These are phyloP conservation scores for Odontocerum albicorne DNA, from an alignment of 2,888 invertebrate genomes.

Conservation along the genomic window DNA sequence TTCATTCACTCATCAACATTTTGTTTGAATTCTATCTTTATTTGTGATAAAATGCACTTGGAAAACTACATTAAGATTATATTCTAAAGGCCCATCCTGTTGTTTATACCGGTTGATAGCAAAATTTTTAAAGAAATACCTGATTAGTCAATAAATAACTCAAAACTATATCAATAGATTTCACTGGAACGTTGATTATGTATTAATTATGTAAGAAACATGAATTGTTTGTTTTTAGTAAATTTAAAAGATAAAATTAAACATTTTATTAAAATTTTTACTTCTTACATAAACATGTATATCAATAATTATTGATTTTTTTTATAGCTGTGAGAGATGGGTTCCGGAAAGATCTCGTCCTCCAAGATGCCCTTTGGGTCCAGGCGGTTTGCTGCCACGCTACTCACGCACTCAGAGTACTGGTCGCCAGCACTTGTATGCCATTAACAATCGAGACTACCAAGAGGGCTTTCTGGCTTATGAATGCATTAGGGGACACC, in stretches of 20 bases:
- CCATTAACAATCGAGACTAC: conserved; percentile 71
- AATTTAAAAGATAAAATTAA: too few relatives aligned
- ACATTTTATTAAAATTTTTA: background rate
- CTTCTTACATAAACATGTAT: background rate
- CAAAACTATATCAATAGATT: too few relatives aligned
- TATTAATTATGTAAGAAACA: background rate
- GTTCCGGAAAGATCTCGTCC: conserved; percentile 69
- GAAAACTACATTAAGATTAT: too few relatives aligned
- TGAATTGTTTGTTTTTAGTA: background rate
- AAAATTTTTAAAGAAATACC: too few relatives aligned
- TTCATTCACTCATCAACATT: too few relatives aligned
- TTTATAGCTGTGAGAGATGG: conserved; percentile 63
- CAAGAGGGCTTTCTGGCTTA: conserved; percentile 81
- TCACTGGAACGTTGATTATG: background rate
- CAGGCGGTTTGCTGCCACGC: conserved; percentile 82
- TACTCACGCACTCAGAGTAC: conserved; percentile 76
- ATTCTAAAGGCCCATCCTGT: too few relatives aligned
- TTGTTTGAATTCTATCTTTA: too few relatives aligned
- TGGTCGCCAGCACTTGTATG: conserved; percentile 80
- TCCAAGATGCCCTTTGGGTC: conserved; percentile 74
- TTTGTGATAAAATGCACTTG: too few relatives aligned
- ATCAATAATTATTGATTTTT: conserved; percentile 5
- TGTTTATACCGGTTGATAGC: too few relatives aligned
- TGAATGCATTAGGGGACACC: conserved; percentile 72
- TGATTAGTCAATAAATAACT: too few relatives aligned